Evolutionary conservation across 2,888 invertebrate species (phyloP), one percentile per base, ranked within the genome.

Genomic region (Cephus nigrinus): DNA sequence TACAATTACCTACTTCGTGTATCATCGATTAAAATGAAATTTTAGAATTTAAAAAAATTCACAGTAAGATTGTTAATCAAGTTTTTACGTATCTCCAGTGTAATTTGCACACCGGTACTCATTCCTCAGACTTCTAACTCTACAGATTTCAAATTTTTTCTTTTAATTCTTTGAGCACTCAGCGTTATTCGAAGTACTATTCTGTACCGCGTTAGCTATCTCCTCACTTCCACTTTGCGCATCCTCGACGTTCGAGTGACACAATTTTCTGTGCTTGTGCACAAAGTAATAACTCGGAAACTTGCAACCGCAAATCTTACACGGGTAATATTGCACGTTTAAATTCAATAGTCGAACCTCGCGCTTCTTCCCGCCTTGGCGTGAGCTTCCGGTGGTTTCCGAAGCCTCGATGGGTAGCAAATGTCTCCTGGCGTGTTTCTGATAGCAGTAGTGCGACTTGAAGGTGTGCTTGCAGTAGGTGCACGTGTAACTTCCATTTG

Each of bases 241-340:
- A 77, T 87, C 92, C 86, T 86, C 91, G 30, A 79, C 81, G 35
- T 95, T 95, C 0, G 95, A 95, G 89, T 98, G 97, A 88, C 97
- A 97, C 86, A 96, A 92, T 92, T 97, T 97, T 76, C 97, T 93
- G 90, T 98, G 98, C 89, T 98, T 98, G 90, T 98, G 97, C 34
- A 97, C 97, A 92, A 98, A 98, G 92, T 98, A 98, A 90, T 98
- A 98, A 83, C 97, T 97, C 1, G 98, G 98, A 90, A 98, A 98
- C 91, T 97, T 97, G 86, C 95, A 96, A 32, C 98, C 97, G 91
- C 98, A 98, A 0, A 96, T 97, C 92, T 97, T 98, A 92, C 98
- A 98, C 0, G 98, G 97, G 92, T 97, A 98, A 92, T 97, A 98
- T 91, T 97, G 97, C 0, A 97, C 94, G 87, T 97, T 95, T 91